Evolutionary conservation across 1,140 invertebrate species (phyloP).

Genomic region (Holotrichia oblita): DNA sequence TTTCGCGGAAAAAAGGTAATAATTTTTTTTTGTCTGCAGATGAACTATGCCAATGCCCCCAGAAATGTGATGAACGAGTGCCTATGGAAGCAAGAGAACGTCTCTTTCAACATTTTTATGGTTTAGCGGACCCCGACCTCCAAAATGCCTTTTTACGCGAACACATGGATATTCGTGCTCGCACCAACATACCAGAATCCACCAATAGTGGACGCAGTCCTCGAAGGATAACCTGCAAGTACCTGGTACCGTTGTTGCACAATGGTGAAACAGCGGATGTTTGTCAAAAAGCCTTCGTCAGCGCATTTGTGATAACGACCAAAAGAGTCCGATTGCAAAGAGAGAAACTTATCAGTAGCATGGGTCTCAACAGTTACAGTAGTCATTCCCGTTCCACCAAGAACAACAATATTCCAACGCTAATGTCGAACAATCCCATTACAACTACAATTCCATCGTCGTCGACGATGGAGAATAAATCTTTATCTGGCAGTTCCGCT

Average conservation of each 20-base stretch:
- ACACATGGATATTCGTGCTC: slow-evolving; percentile 61
- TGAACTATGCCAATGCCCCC: slow-evolving; percentile 65
- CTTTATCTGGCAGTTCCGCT: background rate
- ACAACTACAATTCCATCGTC: background rate
- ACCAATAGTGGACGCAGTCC: slow-evolving; percentile 57
- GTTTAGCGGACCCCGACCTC: slow-evolving; percentile 60
- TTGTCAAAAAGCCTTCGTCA: slow-evolving; percentile 66
- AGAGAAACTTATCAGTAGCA: slow-evolving; percentile 63
- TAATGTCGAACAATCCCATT: slow-evolving; percentile 40
- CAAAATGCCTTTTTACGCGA: slow-evolving; percentile 63
- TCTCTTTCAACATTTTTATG: slow-evolving; percentile 64
- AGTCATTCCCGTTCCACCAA: slow-evolving; percentile 51
- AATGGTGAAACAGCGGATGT: slow-evolving; percentile 61
- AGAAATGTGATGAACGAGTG: slow-evolving; percentile 65
- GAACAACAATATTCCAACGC: slow-evolving; percentile 4
- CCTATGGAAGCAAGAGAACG: slow-evolving; percentile 59
- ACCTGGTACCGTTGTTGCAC: slow-evolving; percentile 60
- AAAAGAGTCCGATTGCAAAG: slow-evolving; percentile 63
- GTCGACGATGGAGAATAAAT: slow-evolving; percentile 2
- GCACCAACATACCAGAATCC: slow-evolving; percentile 56
- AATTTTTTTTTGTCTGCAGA: slow-evolving; percentile 56
- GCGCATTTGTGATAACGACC: slow-evolving; percentile 65
- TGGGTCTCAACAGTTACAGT: slow-evolving; percentile 59
- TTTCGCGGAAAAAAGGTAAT: background rate
- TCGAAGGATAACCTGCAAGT: slow-evolving; percentile 64